These are phyloP conservation scores for Solenopsis invicta DNA, from an alignment of 1,140 invertebrate species.

Conservation along the genomic window DNA sequence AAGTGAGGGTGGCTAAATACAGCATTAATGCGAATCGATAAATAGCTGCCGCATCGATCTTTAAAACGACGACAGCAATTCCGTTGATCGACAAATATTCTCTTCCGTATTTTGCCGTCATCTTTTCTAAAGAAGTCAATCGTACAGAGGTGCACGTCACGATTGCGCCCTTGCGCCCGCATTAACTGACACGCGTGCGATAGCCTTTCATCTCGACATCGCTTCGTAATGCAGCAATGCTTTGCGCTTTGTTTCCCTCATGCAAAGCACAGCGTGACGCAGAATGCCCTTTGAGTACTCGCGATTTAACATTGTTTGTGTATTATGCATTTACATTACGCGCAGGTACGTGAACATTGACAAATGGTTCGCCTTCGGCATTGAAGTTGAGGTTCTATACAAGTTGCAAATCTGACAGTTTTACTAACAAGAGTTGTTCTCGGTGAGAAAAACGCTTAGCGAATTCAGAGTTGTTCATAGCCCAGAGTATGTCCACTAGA, in stretches of 20 bases:
- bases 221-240: conserved; percentile 35
- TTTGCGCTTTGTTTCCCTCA: conserved; percentile 45
- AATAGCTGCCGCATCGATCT: conserved; percentile 18
- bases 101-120: not conserved
- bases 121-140: conserved; percentile 6
- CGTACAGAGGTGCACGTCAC: not conserved
- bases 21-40: conserved; percentile 27
- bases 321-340: conserved; percentile 40
- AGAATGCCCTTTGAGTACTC: conserved; percentile 39
- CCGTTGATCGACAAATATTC: not conserved
- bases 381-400: not conserved
- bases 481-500: not conserved
- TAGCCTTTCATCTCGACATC: conserved; percentile 33
- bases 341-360: conserved; percentile 32
- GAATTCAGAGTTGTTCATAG: conserved; percentile 14
- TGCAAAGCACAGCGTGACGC: conserved; percentile 15
- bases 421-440: conserved; percentile 32
- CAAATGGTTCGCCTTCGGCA: conserved; percentile 45
- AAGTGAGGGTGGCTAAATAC: not conserved
- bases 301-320: conserved; percentile 51
- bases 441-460: conserved; percentile 2
- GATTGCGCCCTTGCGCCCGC: not conserved
- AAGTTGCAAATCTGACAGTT: conserved; percentile 37
- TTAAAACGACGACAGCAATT: not conserved
- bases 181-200: conserved; percentile 20